Base-by-base conservation (phyloP, 2,888 invertebrate species). In the Sesamia inferens region DNA sequence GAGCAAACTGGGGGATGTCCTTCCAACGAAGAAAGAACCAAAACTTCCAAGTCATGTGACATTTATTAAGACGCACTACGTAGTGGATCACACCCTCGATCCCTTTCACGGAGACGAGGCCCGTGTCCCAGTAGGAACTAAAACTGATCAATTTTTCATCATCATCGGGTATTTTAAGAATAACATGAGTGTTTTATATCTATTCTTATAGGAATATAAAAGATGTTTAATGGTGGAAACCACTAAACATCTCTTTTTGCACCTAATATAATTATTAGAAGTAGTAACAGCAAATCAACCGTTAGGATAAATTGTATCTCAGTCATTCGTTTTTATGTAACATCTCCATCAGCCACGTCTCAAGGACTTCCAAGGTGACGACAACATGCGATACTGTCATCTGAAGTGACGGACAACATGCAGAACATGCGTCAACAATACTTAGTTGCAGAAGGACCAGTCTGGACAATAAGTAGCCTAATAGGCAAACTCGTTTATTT, bases 341-440 rank as follows among this genome's bases (percentile, higher is more conserved):
- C 75, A 62, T 83, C 64, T 81, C 63, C 66, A 79, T 75, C 75
- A 68, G 42, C 10, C 70, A 51, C 14, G 48, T 13, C 44, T 11
- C 55, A 65, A 59, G 77, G 71, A n/a, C 55, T 61, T n/a, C 24
- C 64, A 80, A 76, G 74, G 69, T 68, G 69, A 68, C 14, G 47
- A 68, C 16, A 65, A 80, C 71, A 81, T 68, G 71, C 71, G 67
- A 77, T 59, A 54, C 58, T 69, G 67, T 83, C 73, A 68, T 67
- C 68, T 69, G 44, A 22, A n/a, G 54, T 24, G 59, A 42, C 19
- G 22, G n/a, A 31, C 61, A 64, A 76, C 65, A 68, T 76, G 68
- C 64, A 64, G 47, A 71, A 48, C 58, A 64, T 72, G 64, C 13
- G 55, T 44, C 48, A 19, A 8, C 10, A 31, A 7, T 10, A n/a